phyloP scores from a whole-genome alignment of 2,797 vertebrate species.

The Spondyliosoma cantharus region DNA sequence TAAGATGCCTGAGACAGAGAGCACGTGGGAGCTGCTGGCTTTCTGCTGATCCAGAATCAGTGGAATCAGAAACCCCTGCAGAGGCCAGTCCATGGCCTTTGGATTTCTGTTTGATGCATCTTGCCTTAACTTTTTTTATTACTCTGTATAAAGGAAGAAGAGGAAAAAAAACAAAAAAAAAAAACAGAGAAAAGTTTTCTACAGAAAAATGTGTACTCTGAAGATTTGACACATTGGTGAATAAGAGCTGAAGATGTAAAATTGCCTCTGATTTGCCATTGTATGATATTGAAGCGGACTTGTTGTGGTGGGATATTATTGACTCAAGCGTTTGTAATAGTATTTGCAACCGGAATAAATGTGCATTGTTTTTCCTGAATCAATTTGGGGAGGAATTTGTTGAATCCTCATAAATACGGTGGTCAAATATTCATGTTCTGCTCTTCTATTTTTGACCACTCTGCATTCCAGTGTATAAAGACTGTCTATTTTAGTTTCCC shows the following conservation, averaged over 20 bases:
- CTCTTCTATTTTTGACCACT: conserved; percentile 45
- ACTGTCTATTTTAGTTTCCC: conserved; percentile 32
- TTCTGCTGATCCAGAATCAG: conserved; percentile 72
- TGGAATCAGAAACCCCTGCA: conserved; percentile 78
- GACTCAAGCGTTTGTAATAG: conserved; percentile 76
- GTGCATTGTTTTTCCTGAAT: conserved; percentile 72
- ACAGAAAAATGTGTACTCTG: conserved; percentile 88
- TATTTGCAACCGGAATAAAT: conserved; percentile 80
- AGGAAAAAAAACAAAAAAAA: conserved; percentile 55
- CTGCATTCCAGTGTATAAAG: conserved; percentile 67
- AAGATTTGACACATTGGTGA: conserved; percentile 76
- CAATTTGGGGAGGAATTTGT: conserved; percentile 55
- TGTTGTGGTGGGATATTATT: conserved; percentile 76
- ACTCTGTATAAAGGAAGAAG: conserved; percentile 91
- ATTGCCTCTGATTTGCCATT: conserved; percentile 74
- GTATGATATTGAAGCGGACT: conserved; percentile 76
- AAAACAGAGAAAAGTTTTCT: conserved; percentile 86
- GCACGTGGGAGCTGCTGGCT: conserved; percentile 81
- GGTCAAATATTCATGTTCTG: conserved; percentile 47
- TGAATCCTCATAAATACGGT: conserved; percentile 45
- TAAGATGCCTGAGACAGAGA: conserved; percentile 94
- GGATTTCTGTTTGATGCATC: conserved; percentile 98
- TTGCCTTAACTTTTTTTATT: conserved; percentile 96
- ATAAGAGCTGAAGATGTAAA: conserved; percentile 72
- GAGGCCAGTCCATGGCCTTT: conserved; percentile 80